These are phyloP conservation scores for Ceratitis capitata DNA, from an alignment of 1,140 invertebrate genomes.

Conservation along the genomic window DNA sequence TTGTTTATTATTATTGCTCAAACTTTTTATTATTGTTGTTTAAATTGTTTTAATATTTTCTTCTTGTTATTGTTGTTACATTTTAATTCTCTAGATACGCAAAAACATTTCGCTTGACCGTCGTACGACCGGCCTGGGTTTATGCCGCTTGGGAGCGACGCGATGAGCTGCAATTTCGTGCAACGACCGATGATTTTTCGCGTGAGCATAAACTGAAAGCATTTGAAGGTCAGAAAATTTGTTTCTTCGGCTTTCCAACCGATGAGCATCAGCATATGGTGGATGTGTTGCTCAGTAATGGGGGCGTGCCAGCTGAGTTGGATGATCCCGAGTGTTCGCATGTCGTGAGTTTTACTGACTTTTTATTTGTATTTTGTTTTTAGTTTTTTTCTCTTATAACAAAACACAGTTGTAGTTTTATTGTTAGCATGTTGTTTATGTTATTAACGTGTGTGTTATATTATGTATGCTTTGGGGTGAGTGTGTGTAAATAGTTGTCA, in stretches of 20 bases:
- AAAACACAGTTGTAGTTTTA: background rate
- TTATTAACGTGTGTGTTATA: background rate
- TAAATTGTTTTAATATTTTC: background rate
- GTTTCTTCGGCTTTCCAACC: conserved; percentile 88
- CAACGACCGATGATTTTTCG: conserved; percentile 75
- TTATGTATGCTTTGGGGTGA: background rate
- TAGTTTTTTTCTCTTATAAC: no score
- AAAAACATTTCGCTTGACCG: conserved; percentile 85
- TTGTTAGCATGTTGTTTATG: conserved; percentile 25
- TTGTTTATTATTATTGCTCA: background rate
- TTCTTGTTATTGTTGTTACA: background rate
- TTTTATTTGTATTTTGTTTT: background rate
- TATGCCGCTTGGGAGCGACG: conserved; percentile 82
- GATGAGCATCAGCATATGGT: conserved; percentile 92
- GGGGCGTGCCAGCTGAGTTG: conserved; percentile 77
- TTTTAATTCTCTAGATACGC: conserved; percentile 74
- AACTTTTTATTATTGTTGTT: background rate
- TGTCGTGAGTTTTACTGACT: conserved; percentile 74
- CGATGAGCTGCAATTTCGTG: conserved; percentile 74
- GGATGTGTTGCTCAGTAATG: conserved; percentile 86
- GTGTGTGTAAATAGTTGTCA: background rate
- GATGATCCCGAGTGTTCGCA: conserved; percentile 88
- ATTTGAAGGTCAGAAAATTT: conserved; percentile 86
- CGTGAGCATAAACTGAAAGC: conserved; percentile 83
- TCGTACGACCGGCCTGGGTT: conserved; percentile 90